Evolutionary conservation across 2,797 vertebrate genomes (phyloP).

Genomic region (Cyclopterus lumpus): DNA sequence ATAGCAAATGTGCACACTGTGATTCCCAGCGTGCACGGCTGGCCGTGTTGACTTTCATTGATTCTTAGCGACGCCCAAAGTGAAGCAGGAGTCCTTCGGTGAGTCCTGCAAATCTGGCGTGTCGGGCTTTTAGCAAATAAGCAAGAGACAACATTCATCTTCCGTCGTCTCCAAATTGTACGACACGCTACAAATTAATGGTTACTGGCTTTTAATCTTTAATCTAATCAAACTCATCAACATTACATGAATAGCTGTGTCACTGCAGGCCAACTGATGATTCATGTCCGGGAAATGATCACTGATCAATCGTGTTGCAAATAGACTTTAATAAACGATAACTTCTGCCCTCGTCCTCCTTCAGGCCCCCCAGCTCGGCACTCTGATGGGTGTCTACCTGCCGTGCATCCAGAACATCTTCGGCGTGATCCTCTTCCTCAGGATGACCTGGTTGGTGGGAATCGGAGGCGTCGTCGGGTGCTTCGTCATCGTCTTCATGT

Average conservation of each 20-base stretch:
- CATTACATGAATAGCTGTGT: background rate
- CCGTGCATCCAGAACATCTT: constrained; percentile 99
- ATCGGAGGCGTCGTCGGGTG: constrained; percentile 94
- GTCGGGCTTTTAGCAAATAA: constrained; percentile 1
- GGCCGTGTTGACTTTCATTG: constrained; percentile 40
- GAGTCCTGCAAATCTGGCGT: constrained; percentile 42
- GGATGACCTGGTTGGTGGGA: constrained; percentile 98
- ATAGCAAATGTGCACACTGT: constrained; percentile 24
- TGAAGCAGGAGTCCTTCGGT: constrained; percentile 38
- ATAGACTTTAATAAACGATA: background rate
- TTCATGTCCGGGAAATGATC: background rate
- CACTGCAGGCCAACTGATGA: background rate
- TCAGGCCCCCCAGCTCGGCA: constrained; percentile 89
- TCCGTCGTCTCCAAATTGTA: constrained; percentile 9
- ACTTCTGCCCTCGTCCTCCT: background rate
- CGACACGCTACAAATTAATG: background rate
- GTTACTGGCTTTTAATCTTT: background rate
- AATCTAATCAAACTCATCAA: background rate
- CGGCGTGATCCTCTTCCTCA: constrained; percentile 97
- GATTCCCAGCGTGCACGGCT: constrained; percentile 41
- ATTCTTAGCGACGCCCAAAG: constrained; percentile 34
- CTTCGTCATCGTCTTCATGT: constrained; percentile 96
- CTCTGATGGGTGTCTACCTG: constrained; percentile 98
- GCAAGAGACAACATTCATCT: background rate
- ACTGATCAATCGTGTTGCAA: background rate